A percentile compares a stretch with the other conserved stretches of the same genome.
phyloP scores from a whole-genome alignment of 2,888 invertebrate genomes.

The Aspidiotus destructor region DNA sequence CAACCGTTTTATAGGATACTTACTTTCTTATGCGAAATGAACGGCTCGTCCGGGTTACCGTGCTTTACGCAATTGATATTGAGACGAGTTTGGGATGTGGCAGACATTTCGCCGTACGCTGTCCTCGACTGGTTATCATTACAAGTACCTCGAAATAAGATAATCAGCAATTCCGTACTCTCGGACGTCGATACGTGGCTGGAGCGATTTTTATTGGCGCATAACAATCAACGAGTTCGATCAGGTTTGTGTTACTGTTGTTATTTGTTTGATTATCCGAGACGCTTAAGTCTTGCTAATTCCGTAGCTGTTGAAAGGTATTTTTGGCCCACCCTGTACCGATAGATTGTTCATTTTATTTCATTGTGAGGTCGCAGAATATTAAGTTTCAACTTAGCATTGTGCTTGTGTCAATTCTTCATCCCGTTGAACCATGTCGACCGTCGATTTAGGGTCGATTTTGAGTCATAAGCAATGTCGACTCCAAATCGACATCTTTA shows the following conservation, averaged over 20 bases:
- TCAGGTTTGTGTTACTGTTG: constrained; percentile 49
- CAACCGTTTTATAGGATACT: constrained; percentile 87
- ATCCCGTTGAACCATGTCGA: no score
- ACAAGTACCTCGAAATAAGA: constrained; percentile 73
- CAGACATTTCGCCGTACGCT: constrained; percentile 82
- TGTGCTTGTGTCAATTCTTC: no score
- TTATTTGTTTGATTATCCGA: no score
- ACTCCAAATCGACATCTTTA: no score
- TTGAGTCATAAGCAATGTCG: no score
- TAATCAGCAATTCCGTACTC: constrained; percentile 85
- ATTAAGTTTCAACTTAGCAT: no score
- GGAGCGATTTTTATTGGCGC: constrained; percentile 76
- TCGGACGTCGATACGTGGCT: constrained; percentile 86
- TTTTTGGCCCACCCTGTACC: neutral
- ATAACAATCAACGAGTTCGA: constrained; percentile 75
- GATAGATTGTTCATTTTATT: neutral
- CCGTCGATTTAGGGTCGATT: no score
- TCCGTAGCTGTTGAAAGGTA: neutral
- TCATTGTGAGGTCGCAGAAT: no score
- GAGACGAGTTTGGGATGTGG: constrained; percentile 79
- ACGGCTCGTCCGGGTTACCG: constrained; percentile 62
- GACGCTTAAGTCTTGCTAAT: neutral
- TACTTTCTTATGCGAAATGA: constrained; percentile 68
- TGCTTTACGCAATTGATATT: constrained; percentile 84
- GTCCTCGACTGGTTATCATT: constrained; percentile 84